A percentile compares a stretch with the other conserved stretches of the same genome.
Conservation (phyloP, 2,113 vertebrate species). For the Platycercus adscitus region DNA sequence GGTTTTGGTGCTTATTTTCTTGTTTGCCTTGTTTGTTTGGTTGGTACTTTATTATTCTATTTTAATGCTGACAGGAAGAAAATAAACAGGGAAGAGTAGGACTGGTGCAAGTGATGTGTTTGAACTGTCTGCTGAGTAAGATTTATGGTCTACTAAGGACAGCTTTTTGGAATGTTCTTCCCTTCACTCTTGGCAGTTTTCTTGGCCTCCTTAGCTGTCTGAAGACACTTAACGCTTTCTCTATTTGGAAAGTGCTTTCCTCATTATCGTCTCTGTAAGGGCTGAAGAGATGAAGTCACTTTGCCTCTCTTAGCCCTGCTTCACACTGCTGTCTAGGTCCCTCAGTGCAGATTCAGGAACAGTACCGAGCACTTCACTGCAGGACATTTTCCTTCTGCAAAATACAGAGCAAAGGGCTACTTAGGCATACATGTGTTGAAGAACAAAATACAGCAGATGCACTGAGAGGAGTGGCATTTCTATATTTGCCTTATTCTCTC, state of each 20-base stretch:
- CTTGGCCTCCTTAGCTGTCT: neutral
- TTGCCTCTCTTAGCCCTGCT: neutral
- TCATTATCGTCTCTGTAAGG: neutral
- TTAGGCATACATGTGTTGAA: neutral
- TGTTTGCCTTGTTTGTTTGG: neutral
- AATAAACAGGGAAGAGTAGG: conserved; percentile 47
- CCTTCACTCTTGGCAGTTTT: conserved; percentile 30
- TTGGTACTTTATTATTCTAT: conserved; percentile 24
- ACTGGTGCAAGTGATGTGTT: conserved; percentile 30
- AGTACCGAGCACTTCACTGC: neutral
- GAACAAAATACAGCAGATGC: neutral
- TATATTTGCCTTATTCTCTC: neutral
- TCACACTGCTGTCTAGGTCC: fast-evolving
- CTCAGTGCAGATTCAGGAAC: neutral
- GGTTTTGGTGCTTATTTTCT: conserved; percentile 10
- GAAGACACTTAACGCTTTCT: conserved; percentile 30
- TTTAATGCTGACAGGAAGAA: conserved; percentile 56
- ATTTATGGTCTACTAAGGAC: conserved; percentile 49
- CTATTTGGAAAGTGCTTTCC: conserved; percentile 6
- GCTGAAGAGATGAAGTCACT: conserved; percentile 19
- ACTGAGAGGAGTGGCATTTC: neutral
- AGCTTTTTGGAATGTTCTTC: conserved; percentile 36
- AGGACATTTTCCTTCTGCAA: neutral
- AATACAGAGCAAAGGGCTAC: neutral
- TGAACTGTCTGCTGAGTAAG: conserved; percentile 16